Conservation (phyloP, 2,888 invertebrate genomes). For the Chymomyza amoena region DNA sequence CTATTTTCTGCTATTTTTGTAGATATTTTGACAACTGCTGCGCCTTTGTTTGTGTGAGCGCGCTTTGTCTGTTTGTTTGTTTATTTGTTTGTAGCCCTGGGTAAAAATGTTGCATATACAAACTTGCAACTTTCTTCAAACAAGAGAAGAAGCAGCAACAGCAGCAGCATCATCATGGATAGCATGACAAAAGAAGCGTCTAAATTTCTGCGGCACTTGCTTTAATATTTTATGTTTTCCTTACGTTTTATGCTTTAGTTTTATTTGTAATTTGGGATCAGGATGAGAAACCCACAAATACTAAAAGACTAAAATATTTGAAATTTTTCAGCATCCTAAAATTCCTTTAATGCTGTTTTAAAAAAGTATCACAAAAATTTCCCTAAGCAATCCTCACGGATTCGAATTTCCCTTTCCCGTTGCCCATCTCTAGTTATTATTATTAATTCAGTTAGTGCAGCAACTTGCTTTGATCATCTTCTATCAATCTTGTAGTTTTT, state of each 20-base stretch:
- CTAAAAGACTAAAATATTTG: too few species aligned
- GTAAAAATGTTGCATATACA: conserved; percentile 34
- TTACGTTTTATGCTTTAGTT: conserved; percentile 58
- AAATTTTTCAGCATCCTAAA: too few species aligned
- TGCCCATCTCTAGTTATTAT: not conserved
- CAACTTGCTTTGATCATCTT: conserved; percentile 52
- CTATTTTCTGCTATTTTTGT: conserved; percentile 26
- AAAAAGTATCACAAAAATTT: too few species aligned
- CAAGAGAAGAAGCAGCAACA: not conserved
- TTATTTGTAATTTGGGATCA: conserved; percentile 8
- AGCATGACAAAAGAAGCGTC: not conserved
- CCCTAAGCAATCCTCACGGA: not conserved
- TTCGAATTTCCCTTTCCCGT: not conserved
- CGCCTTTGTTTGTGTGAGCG: conserved; percentile 42
- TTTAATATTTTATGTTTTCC: conserved; percentile 43
- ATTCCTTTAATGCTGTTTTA: too few species aligned
- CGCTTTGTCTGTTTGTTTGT: conserved; percentile 32
- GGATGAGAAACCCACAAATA: too few species aligned
- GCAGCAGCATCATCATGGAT: not conserved
- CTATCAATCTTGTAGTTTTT: conserved; percentile 53
- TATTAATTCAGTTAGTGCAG: conserved; percentile 31
- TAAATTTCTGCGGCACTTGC: conserved; percentile 23
- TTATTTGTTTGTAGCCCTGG: conserved; percentile 22
- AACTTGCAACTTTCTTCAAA: conserved; percentile 8
- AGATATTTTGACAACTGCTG: conserved; percentile 56